Evolutionary conservation across 2,113 vertebrate genomes (phyloP), one percentile per base, ranked within the genome.

Genomic region (Pollachius pollachius): DNA sequence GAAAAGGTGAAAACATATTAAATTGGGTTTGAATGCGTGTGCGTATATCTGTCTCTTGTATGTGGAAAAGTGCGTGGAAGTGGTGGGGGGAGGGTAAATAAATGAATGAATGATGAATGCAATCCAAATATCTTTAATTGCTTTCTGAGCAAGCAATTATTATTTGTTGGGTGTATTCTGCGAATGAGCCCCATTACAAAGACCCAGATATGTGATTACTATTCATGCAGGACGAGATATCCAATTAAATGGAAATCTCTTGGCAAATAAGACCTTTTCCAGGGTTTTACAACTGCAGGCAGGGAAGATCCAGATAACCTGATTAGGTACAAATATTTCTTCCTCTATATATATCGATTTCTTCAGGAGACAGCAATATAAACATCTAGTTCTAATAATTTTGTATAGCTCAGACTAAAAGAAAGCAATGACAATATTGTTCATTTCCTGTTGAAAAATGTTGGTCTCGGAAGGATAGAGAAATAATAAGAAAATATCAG

Each of bases 201-300:
- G 79, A 82, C 77, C 48, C 75, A 68, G 77, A 80, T 82, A 81
- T 77, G 59, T 78, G 77, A 91, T 89, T 76, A 78, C 79, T 91
- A 81, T 88, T 86, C 84, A 87, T 89, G 82, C 88, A 81, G 80
- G 74, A 69, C 77, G 70, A 69, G 81, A 84, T 73, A 84, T 90
- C 88, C 86, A 90, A 89, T 91, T 88, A 90, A 72, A 60, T 62
- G 71, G 74, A 85, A 84, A 86, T 89, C 81, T 82, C 83, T 82
- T 48, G 70, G 80, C 85, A 88, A 91, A 92, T 84, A 89, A 89
- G 85, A 81, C 81, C 72, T 83, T 81, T 86, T 84, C 79, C 73
- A 65, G 71, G 82, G 80, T 89, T 82, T 81, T 79, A 84, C 85
- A 76, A 87, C 79, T 75, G 77, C 81, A 80, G 73, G 76, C 70